A percentile compares a stretch with the other conserved stretches of the same genome.
These are phyloP conservation scores for Pangasius djambal DNA, from an alignment of 2,797 vertebrate species.

Conservation along the genomic window DNA sequence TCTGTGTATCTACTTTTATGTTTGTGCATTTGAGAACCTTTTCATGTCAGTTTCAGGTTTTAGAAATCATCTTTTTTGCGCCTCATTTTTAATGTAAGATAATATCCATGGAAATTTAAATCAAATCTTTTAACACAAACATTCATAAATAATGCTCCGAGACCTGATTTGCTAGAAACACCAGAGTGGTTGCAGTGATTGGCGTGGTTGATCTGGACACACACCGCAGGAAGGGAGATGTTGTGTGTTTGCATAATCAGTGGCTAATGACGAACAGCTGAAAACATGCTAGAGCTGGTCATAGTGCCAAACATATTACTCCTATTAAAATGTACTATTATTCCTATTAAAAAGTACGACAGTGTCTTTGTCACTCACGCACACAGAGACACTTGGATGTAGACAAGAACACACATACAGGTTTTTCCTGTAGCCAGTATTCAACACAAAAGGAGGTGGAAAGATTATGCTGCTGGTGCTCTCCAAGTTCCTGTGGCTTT, in stretches of 20 bases:
- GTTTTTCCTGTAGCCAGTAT: constrained; percentile 55
- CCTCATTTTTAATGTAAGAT: not conserved
- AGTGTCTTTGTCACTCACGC: not conserved
- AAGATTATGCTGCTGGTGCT: constrained; percentile 65
- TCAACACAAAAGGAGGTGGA: constrained; percentile 62
- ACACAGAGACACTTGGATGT: not conserved
- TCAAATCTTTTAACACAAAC: not conserved
- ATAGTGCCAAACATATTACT: not conserved
- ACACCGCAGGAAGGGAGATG: constrained; percentile 14
- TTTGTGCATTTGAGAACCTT: not conserved
- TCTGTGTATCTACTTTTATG: not conserved
- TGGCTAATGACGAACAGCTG: constrained; percentile 19
- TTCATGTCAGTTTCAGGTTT: not conserved
- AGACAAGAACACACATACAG: constrained; percentile 2
- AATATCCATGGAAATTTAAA: not conserved
- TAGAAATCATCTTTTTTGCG: not conserved
- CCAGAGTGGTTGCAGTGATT: constrained; percentile 1
- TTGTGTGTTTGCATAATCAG: constrained; percentile 41
- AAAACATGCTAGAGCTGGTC: not conserved
- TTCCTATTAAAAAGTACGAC: constrained; percentile 2
- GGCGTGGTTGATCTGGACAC: constrained; percentile 9
- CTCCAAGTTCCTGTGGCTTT: constrained; percentile 71
- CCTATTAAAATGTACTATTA: constrained; percentile 1
- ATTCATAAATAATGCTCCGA: not conserved
- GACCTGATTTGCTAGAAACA: constrained; percentile 3